Conservation (phyloP, 2,888 invertebrate species). For the Xestia c-nigrum region DNA sequence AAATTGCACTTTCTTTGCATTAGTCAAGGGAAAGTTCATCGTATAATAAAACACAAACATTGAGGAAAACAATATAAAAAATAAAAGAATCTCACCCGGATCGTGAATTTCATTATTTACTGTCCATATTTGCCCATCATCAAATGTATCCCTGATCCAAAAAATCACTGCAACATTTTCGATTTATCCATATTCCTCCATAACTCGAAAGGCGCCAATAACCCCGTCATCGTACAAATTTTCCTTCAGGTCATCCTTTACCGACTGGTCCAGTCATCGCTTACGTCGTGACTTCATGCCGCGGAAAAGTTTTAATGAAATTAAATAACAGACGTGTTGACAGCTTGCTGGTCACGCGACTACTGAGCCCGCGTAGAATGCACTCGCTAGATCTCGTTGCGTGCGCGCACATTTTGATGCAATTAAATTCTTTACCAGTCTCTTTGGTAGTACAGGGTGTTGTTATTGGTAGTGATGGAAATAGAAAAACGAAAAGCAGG, state of each 20-base stretch:
- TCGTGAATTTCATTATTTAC: neutral
- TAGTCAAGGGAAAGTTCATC: conserved; percentile 18
- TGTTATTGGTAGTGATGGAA: conserved; percentile 33
- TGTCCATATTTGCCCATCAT: neutral
- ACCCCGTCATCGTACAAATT: neutral
- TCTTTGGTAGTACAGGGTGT: conserved; percentile 55
- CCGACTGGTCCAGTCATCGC: neutral
- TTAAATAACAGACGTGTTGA: conserved; percentile 33
- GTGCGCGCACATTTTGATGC: conserved; percentile 66
- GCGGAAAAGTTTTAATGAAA: conserved; percentile 9
- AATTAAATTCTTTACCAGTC: conserved; percentile 58
- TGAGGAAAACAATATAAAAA: neutral
- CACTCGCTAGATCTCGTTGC: conserved; percentile 60
- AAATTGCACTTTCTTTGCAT: conserved; percentile 40
- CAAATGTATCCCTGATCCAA: neutral
- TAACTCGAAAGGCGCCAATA: neutral
- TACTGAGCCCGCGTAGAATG: conserved; percentile 51
- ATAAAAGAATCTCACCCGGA: conserved; percentile 31
- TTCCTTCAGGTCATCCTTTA: neutral
- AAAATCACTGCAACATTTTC: neutral
- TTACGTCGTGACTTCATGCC: neutral
- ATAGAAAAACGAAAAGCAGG: neutral
- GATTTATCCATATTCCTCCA: neutral
- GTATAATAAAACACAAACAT: conserved; percentile 2
- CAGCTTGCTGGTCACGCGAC: conserved; percentile 24